A percentile compares a stretch with the other conserved stretches of the same genome.
These are phyloP conservation scores for Catocala nupta DNA, from an alignment of 2,888 invertebrate species.

Conservation along the genomic window DNA sequence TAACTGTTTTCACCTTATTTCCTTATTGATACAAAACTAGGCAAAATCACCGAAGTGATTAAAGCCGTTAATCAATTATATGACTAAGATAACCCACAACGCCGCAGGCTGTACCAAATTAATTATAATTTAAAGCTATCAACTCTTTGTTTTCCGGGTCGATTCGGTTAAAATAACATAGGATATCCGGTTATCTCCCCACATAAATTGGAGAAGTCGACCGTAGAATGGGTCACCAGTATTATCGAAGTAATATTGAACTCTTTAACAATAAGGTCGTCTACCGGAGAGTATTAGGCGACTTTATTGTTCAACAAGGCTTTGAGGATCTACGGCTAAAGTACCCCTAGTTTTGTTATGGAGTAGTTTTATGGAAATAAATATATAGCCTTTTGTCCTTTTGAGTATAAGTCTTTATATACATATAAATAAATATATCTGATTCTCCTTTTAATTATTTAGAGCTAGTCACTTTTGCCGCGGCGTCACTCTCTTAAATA, in stretches of 20 bases:
- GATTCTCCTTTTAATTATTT: too few species aligned
- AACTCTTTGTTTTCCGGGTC: conserved; percentile 13
- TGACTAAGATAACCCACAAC: conserved; percentile 3
- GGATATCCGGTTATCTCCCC: conserved; percentile 15
- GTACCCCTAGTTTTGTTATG: neutral
- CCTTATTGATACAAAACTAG: neutral
- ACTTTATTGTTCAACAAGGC: conserved; percentile 1
- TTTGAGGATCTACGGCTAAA: neutral
- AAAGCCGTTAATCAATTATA: conserved; percentile 3
- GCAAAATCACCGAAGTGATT: neutral
- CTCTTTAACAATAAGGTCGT: conserved; percentile 4
- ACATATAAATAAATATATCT: too few species aligned
- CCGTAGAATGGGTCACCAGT: conserved; percentile 15
- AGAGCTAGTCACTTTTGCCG: too few species aligned
- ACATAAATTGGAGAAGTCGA: conserved; percentile 15
- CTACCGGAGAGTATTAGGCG: neutral
- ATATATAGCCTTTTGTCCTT: too few species aligned
- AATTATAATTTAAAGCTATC: conserved; percentile 10
- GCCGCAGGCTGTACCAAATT: conserved; percentile 5
- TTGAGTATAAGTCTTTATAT: too few species aligned
- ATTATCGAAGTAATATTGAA: conserved; percentile 11
- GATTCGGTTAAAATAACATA: conserved; percentile 4
- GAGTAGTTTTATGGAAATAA: too few species aligned
- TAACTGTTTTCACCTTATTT: too few species aligned
- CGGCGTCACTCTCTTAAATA: too few species aligned